Evolutionary conservation across 2,113 vertebrate genomes (phyloP).

Genomic region (Rhynchopsitta pachyrhyncha): DNA sequence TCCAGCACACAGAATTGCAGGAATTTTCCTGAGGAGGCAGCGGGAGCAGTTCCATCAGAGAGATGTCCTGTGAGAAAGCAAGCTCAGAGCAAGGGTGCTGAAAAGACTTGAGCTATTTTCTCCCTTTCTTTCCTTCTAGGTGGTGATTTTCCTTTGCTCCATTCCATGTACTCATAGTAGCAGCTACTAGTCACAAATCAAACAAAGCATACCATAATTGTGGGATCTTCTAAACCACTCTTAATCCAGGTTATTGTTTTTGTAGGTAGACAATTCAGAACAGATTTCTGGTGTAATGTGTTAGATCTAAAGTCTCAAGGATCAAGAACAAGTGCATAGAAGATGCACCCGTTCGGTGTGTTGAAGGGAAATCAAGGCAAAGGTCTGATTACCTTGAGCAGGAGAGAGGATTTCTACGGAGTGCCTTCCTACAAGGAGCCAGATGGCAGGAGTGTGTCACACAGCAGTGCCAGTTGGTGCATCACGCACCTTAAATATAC

Average conservation of each 20-base stretch:
- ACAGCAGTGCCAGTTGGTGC: not conserved
- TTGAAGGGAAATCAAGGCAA: not conserved
- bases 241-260: not conserved
- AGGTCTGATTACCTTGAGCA: not conserved
- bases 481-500: not conserved
- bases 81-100: fast-evolving
- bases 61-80: not conserved
- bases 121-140: not conserved
- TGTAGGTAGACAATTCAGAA: not conserved
- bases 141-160: not conserved
- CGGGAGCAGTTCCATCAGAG: not conserved
- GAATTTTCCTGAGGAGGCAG: constrained; percentile 27
- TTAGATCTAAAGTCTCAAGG: not conserved
- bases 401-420: not conserved
- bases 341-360: not conserved
- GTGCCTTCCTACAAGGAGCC: not conserved
- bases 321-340: not conserved
- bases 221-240: not conserved
- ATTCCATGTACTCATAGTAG: not conserved
- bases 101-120: not conserved
- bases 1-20: not conserved
- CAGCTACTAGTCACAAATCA: not conserved
- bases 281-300: not conserved
- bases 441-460: not conserved
- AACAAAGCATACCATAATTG: not conserved